These are phyloP conservation scores for Carapus acus DNA, from an alignment of 2,797 vertebrate genomes.

Conservation along the genomic window DNA sequence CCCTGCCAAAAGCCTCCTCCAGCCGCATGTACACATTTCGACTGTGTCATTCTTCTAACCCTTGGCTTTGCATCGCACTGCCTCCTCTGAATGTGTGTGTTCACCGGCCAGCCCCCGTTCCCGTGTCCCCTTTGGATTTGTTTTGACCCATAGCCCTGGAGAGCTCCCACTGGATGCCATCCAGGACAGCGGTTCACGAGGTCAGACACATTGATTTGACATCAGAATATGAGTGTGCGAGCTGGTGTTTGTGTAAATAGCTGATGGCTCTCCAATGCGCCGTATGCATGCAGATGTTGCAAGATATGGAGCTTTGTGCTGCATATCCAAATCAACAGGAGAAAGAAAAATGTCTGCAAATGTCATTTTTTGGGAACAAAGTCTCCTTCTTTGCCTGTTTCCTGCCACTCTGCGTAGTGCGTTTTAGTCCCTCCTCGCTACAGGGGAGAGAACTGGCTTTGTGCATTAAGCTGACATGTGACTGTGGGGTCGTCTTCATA, in stretches of 20 bases:
- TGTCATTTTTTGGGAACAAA: too few species aligned
- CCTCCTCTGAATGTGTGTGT: conserved; percentile 31
- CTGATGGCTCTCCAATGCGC: conserved; percentile 42
- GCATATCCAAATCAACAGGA: conserved; percentile 29
- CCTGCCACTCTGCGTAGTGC: too few species aligned
- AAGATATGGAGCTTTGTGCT: conserved; percentile 36
- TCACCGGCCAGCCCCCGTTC: conserved; percentile 23
- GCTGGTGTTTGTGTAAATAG: conserved; percentile 50
- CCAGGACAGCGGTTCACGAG: conserved; percentile 44
- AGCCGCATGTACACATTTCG: conserved; percentile 54
- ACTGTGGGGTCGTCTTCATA: too few species aligned
- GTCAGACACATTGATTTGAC: conserved; percentile 57
- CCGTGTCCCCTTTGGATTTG: conserved; percentile 35
- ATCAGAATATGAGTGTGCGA: conserved; percentile 40
- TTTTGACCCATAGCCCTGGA: conserved; percentile 49
- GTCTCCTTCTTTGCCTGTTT: too few species aligned
- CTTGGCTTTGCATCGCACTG: conserved; percentile 40
- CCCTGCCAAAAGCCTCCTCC: conserved; percentile 55
- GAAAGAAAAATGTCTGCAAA: too few species aligned
- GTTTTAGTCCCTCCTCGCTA: too few species aligned
- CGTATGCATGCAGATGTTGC: conserved; percentile 38
- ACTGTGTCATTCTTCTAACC: conserved; percentile 49
- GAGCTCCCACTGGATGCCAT: conserved; percentile 40
- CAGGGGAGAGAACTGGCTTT: too few species aligned
- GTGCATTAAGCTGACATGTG: too few species aligned